Conservation (phyloP, 2,113 vertebrate species). For the Oplegnathus fasciatus region DNA sequence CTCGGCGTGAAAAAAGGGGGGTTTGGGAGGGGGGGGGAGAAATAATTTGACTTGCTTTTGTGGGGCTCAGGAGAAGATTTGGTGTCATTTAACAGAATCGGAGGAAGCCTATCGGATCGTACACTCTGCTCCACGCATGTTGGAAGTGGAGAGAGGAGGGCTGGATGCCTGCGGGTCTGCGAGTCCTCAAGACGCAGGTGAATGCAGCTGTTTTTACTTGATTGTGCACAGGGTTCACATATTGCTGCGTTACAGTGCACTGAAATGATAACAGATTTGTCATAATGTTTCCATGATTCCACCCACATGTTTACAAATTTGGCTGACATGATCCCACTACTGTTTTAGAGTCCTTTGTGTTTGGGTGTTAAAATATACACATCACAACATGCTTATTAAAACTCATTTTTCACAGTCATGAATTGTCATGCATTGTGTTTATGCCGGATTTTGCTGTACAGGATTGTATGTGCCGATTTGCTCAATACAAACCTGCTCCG, state of each 20-base stretch:
- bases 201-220: slow-evolving; percentile 55
- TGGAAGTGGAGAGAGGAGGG: slow-evolving; percentile 58
- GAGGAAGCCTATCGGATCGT: slow-evolving; percentile 43
- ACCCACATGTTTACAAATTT: not conserved
- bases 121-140: slow-evolving; percentile 57
- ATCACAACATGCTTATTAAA: not conserved
- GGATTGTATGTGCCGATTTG: not conserved
- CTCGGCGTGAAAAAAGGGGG: not conserved
- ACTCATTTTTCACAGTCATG: not conserved
- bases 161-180: slow-evolving; percentile 57
- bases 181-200: slow-evolving; percentile 76
- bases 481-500: not conserved
- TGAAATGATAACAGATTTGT: not conserved
- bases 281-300: not conserved
- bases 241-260: not conserved
- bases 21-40: too few species aligned
- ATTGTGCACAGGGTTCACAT: not conserved
- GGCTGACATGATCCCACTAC: not conserved
- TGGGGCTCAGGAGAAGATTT: slow-evolving; percentile 13
- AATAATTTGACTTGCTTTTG: slow-evolving; percentile 6
- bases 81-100: slow-evolving; percentile 14
- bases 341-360: not conserved
- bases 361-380: not conserved
- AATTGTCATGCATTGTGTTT: not conserved
- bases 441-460: not conserved